Base-by-base conservation (phyloP, 2,113 vertebrate species). In the Corythoichthys haematopterus region DNA sequence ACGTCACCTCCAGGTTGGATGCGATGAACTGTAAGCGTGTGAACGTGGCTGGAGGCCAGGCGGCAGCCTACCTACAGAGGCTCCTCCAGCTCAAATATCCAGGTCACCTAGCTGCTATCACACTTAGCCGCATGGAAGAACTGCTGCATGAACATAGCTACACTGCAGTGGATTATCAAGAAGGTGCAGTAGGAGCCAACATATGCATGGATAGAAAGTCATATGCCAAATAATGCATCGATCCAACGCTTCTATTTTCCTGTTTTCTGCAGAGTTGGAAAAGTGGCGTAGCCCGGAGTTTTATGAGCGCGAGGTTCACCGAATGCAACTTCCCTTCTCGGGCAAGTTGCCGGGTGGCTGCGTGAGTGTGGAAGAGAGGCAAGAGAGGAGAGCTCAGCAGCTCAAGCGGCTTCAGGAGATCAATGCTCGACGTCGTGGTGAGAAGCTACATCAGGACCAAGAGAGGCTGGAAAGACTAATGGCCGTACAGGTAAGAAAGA, bases 41-140 rank as follows among this genome's bases (percentile, higher is more conserved):
- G 75, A 98, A 99, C 61, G 88, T 98, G 7, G 97, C 96, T 0
- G 97, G 97, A 0, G 95, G 92, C 77, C 96, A 98, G 37, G 91
- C 94, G 7, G 92, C 94, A 1, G 87, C 93, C 0, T 99, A 98
- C 82, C 93, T 98, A 28, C 97, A 98, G 84, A 93, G 96, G 0
- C 94, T 99, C 38, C 92, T 99, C 14, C 97, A 99, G 87, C 92
- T 99, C 2, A 99, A 99, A 70, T 98, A 99, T 56, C 97, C 97
- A 0, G 97, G 94, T 8, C 95, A 98, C 51, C 90, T 96, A 1
- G 90, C 93, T 0, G 94, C 95, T 53, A 91, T 98, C 77, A 97
- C 97, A 0, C 93, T 97, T 15, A 97, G 95, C 80, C 95, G 97
- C 36, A 95, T 96, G 93, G 97, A 99, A 84, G 96, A 99, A 75